Percentiles rank a stretch among this genome's conserved stretches.
Evolutionary conservation across 1,140 invertebrate species (phyloP).

Genomic region (Orussus abietinus): DNA sequence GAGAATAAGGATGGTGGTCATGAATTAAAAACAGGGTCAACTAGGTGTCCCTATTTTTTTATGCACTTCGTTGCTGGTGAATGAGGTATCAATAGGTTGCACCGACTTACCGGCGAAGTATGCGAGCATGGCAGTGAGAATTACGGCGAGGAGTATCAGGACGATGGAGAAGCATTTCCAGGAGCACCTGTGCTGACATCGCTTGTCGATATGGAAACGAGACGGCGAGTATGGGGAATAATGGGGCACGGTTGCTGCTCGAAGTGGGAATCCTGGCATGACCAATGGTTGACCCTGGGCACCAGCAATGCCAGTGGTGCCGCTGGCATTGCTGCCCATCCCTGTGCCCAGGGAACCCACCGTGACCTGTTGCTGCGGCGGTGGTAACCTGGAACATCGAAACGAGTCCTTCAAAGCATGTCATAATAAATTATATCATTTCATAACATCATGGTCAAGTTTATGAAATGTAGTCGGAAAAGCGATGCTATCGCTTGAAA

Average conservation of each 20-base stretch:
- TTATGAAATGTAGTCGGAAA: too few relatives aligned
- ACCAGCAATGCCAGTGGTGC: constrained; percentile 49
- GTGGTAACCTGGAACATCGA: constrained; percentile 54
- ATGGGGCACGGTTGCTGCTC: constrained; percentile 67
- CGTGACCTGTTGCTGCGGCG: constrained; percentile 53
- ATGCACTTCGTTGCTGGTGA: too few relatives aligned
- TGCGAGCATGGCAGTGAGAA: constrained; percentile 83
- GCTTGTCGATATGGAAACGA: constrained; percentile 89
- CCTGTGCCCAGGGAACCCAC: constrained; percentile 43
- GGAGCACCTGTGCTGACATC: constrained; percentile 86
- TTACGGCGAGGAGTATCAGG: constrained; percentile 82
- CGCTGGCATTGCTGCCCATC: constrained; percentile 39
- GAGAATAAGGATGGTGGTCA: too few relatives aligned
- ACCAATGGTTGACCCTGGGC: constrained; percentile 59
- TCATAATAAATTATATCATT: too few relatives aligned
- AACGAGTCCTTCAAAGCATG: too few relatives aligned
- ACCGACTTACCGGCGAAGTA: constrained; percentile 90
- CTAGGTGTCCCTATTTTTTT: too few relatives aligned
- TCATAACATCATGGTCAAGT: too few relatives aligned
- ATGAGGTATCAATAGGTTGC: too few relatives aligned
- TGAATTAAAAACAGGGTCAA: too few relatives aligned
- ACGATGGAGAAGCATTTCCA: constrained; percentile 93
- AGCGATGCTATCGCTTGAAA: too few relatives aligned
- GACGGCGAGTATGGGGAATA: constrained; percentile 83
- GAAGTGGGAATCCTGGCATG: constrained; percentile 75